Evolutionary conservation across 2,888 invertebrate genomes (phyloP), one percentile per base, ranked within the genome.

Genomic region (Azorinus chamasolen): DNA sequence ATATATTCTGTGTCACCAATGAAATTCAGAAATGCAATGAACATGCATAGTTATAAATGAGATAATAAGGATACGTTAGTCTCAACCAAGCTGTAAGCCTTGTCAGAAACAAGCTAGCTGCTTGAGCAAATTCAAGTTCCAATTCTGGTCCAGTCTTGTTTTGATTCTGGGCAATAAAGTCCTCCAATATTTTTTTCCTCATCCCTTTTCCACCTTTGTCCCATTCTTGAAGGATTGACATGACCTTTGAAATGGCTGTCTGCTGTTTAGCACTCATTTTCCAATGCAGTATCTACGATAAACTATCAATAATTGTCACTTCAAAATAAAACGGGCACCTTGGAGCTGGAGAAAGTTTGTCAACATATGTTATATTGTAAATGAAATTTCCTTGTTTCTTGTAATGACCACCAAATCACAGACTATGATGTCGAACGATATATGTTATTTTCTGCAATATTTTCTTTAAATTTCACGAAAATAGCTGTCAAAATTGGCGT

Each of bases 61-160:
- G 8, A 54, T 32, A 16, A 45, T 48, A 89, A 92, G 90, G 91
- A 91, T 92, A 93, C 91, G 92, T 92, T 5, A 93, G 78, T 61
- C 93, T 79, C 2, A 93, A 82, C 92, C 92, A 93, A 18, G 93
- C 92, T 65, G 92, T 91, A 1, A 93, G 78, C 57, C 93, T 82
- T 25, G 93, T 90, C 6, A 93, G 83, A 82, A 93, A 93, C 8
- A 93, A 82, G 83, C 93, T 93, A 5, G 93, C 93, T 14, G 93
- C 92, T 73, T 93, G 91, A 18, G 93, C 93, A 86, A 93, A 93
- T 73, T 92, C 92, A 46, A 90, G 88, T 77, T 93, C 93, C 25
- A 93, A 81, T 70, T 93, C 93, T 43, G 93, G 93, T 1, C 93
- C 93, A 18, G 93, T 93, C 83, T 92, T 93, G 59, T 92, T 91